Conservation (phyloP, 2,113 vertebrate genomes). For the Syngnathus typhle region DNA sequence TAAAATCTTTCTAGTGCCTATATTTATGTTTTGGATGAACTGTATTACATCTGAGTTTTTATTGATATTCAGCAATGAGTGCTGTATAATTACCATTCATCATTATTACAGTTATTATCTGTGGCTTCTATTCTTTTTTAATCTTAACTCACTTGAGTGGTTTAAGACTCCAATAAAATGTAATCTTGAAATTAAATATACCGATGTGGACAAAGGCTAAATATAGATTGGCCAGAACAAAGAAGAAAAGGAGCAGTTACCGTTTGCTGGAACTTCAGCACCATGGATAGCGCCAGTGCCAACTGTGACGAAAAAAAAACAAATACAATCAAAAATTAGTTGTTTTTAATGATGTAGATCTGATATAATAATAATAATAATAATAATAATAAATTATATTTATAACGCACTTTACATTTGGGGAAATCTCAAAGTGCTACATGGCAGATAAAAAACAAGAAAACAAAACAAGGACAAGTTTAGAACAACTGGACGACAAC, state of each 20-base stretch:
- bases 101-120: not conserved
- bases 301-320: too few species aligned
- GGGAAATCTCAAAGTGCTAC: too few species aligned
- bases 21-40: not conserved
- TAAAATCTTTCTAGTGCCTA: not conserved
- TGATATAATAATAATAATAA: not conserved
- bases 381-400: too few species aligned
- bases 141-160: too few species aligned
- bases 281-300: not conserved
- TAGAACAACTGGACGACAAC: too few species aligned
- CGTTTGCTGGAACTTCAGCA: not conserved
- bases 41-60: not conserved
- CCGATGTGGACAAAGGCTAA: not conserved
- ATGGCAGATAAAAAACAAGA: too few species aligned
- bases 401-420: too few species aligned
- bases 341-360: too few species aligned
- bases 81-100: not conserved
- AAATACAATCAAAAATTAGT: not conserved
- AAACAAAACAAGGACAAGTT: too few species aligned
- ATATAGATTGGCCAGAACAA: not conserved
- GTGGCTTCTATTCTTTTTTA: not conserved
- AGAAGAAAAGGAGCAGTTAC: too few species aligned
- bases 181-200: not conserved
- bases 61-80: not conserved
- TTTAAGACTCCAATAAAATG: not conserved